Evolutionary conservation across 2,797 vertebrate genomes (phyloP).

Genomic region (Pangasius djambal): DNA sequence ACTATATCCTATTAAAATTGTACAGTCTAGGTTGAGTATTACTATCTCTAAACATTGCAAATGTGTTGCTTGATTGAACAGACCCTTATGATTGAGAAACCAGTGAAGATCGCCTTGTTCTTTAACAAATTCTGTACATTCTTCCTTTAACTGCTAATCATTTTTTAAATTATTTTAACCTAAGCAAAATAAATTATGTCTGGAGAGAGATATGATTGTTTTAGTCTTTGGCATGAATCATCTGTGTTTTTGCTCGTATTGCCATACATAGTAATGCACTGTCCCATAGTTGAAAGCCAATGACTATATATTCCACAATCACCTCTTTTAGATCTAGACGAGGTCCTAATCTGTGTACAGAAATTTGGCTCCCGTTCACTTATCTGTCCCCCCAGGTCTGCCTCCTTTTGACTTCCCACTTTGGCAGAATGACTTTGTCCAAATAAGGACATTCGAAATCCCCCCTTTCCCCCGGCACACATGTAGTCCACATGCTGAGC

Average conservation of each 20-base stretch:
- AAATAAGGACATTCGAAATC: slow-evolving; percentile 70
- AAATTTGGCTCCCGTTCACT: slow-evolving; percentile 14
- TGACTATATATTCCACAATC: slow-evolving; percentile 20
- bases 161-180: neutral
- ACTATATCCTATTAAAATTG: neutral
- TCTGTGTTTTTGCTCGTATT: neutral
- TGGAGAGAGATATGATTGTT: neutral
- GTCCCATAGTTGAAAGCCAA: neutral
- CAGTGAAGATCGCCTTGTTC: neutral
- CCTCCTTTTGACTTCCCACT: slow-evolving; percentile 8
- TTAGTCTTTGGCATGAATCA: neutral
- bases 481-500: slow-evolving; percentile 71
- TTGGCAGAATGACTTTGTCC: slow-evolving; percentile 59
- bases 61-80: slow-evolving; percentile 27
- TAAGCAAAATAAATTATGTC: slow-evolving; percentile 9
- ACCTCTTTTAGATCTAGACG: neutral
- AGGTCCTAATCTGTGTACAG: neutral
- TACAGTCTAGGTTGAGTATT: neutral
- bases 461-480: slow-evolving; percentile 60
- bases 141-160: neutral
- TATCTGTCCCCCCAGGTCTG: slow-evolving; percentile 18
- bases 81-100: neutral
- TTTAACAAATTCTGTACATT: slow-evolving; percentile 1
- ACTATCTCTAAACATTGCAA: slow-evolving; percentile 5
- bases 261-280: slow-evolving; percentile 17